Conservation (phyloP, 2,888 invertebrate genomes). For the Eledona agricola region DNA sequence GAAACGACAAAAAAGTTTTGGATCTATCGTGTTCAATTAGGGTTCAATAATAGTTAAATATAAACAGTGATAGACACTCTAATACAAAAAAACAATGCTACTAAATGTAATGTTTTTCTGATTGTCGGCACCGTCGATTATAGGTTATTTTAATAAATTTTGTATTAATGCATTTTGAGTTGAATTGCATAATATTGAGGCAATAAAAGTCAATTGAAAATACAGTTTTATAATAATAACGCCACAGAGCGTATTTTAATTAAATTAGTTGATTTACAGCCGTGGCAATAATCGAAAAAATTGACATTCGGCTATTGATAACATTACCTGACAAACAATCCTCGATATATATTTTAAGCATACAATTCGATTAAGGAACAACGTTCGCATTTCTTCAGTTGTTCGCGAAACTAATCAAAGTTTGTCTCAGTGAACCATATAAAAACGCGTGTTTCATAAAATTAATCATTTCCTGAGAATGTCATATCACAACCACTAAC, state of each 20-base stretch:
- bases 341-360: too few species aligned
- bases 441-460: constrained; percentile 10
- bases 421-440: too few species aligned
- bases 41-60: too few species aligned
- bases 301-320: too few species aligned
- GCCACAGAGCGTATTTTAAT: constrained; percentile 25
- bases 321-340: too few species aligned
- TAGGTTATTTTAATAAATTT: constrained; percentile 24
- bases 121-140: constrained; percentile 6
- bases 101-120: too few species aligned
- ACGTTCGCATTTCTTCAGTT: too few species aligned
- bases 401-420: too few species aligned
- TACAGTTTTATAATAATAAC: constrained; percentile 24
- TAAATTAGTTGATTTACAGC: constrained; percentile 21
- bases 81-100: too few species aligned
- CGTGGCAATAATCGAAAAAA: constrained; percentile 7
- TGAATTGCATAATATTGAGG: constrained; percentile 18
- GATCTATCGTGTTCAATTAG: too few species aligned
- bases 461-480: constrained; percentile 25
- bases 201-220: constrained; percentile 22
- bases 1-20: constrained; percentile 35
- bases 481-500: constrained; percentile 14
- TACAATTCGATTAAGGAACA: too few species aligned
- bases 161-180: constrained; percentile 13
- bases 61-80: too few species aligned